phyloP scores from a whole-genome alignment of 1,140 invertebrate genomes.

The Matsumurasca onukii region DNA sequence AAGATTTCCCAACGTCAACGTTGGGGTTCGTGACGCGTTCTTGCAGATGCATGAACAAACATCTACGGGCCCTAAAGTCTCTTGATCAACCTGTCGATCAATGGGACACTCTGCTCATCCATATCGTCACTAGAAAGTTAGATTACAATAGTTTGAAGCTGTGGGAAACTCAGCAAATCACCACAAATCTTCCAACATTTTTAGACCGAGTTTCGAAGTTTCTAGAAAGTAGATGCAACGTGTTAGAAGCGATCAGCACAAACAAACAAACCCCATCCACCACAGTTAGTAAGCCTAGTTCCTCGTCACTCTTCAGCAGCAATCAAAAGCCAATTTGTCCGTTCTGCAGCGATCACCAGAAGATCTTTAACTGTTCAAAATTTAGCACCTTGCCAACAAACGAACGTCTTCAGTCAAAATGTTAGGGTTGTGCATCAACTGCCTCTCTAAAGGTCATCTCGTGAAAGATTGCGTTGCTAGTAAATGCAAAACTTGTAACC shows the following conservation, averaged over 20 bases:
- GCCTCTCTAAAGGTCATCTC: no score
- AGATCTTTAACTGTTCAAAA: neutral
- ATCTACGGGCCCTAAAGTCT: neutral
- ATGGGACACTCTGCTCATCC: neutral
- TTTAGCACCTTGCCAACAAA: neutral
- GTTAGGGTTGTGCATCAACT: no score
- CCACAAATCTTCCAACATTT: no score
- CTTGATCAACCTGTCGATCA: neutral
- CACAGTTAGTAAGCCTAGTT: neutral
- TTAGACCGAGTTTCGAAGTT: no score
- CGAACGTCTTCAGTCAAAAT: neutral
- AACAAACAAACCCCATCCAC: no score
- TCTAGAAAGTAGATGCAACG: neutral
- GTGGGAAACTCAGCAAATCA: no score
- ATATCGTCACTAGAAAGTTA: no score
- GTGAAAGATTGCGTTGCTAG: neutral
- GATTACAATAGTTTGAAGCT: no score
- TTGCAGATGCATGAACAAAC: no score
- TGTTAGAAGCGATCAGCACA: no score
- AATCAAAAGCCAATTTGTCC: neutral
- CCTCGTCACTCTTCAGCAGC: neutral
- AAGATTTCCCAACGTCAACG: no score
- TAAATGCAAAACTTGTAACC: neutral
- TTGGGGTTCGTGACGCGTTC: no score
- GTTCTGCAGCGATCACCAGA: neutral